A percentile compares a stretch with the other conserved stretches of the same genome.
Conservation (phyloP, 2,888 invertebrate species). For the Platynereis dumerilii region DNA sequence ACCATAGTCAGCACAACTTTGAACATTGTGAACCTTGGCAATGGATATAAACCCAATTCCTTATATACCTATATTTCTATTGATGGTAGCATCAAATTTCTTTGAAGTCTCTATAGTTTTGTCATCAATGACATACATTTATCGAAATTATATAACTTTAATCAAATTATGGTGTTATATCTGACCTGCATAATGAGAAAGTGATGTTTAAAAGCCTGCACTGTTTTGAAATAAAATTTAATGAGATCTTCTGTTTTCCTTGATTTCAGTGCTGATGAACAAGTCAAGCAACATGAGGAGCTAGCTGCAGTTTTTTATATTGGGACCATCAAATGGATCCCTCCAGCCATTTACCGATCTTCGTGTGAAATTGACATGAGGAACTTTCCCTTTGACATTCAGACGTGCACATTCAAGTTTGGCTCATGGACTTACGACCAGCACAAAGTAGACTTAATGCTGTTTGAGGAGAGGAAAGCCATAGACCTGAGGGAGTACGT, state of each 20-base stretch:
- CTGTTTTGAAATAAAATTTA: no score
- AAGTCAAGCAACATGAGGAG: constrained; percentile 16
- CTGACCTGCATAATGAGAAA: no score
- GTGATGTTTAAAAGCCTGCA: no score
- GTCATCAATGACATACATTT: no score
- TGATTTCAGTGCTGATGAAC: constrained; percentile 15
- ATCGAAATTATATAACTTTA: no score
- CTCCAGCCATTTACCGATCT: constrained; percentile 12
- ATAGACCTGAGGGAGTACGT: constrained; percentile 18
- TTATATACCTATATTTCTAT: no score
- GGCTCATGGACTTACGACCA: constrained; percentile 16
- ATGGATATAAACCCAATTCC: no score
- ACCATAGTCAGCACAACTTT: no score
- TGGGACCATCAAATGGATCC: constrained; percentile 17
- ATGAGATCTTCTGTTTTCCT: background rate
- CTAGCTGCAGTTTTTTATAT: constrained; percentile 10
- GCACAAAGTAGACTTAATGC: constrained; percentile 6
- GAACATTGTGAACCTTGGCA: no score
- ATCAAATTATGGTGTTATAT: no score
- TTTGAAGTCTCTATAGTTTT: no score
- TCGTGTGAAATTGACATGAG: constrained; percentile 15
- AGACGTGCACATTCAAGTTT: constrained; percentile 11
- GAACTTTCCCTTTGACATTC: constrained; percentile 14
- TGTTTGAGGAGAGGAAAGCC: background rate
- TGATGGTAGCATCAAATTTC: no score